Evolutionary conservation across 1,140 invertebrate species (phyloP).

Genomic region (Heliconius himera): DNA sequence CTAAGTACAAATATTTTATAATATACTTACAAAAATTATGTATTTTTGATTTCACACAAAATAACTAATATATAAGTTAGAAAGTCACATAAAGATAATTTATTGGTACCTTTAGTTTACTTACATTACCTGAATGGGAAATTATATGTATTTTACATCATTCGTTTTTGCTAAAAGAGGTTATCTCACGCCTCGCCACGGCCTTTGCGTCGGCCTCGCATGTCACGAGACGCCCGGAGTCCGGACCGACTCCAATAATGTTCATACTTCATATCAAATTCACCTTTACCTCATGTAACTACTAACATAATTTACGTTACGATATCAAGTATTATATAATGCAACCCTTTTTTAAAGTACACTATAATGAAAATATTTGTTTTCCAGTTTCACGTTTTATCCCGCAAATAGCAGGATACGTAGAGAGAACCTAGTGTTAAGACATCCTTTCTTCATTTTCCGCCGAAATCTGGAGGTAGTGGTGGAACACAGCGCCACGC

Average conservation of each 20-base stretch:
- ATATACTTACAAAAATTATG: too few species aligned
- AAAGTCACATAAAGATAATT: too few species aligned
- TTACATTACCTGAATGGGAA: not conserved
- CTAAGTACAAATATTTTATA: too few species aligned
- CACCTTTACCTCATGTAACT: not conserved
- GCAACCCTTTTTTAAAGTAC: not conserved
- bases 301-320: not conserved
- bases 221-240: slow-evolving; percentile 14
- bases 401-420: too few species aligned
- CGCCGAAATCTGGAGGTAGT: too few species aligned
- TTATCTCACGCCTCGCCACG: slow-evolving; percentile 20
- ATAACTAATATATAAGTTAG: too few species aligned
- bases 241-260: not conserved
- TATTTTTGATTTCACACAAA: too few species aligned
- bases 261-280: not conserved
- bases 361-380: too few species aligned
- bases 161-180: slow-evolving; percentile 15
- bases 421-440: too few species aligned
- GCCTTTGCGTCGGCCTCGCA: slow-evolving; percentile 19
- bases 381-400: not conserved
- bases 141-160: not conserved
- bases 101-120: not conserved
- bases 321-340: not conserved
- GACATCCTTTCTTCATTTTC: too few species aligned
- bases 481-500: too few species aligned